Evolutionary conservation across 2,888 invertebrate species (phyloP).

Genomic region (Lepetodrilus schrolli): DNA sequence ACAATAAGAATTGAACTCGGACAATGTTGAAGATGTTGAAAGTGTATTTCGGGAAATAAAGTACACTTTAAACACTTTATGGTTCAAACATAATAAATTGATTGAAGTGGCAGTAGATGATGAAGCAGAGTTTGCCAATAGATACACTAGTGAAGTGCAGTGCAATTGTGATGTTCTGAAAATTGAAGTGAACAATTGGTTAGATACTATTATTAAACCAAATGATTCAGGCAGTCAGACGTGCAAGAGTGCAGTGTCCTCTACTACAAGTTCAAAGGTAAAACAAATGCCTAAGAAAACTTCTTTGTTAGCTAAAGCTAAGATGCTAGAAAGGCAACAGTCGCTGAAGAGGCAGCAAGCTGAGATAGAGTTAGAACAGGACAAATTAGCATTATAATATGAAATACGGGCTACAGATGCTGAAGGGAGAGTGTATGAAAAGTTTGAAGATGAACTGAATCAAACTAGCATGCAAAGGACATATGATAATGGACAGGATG

Average conservation of each 20-base stretch:
- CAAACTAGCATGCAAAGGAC: no score
- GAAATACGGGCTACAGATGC: neutral
- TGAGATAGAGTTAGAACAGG: neutral
- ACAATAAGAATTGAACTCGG: neutral
- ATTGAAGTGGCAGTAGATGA: neutral
- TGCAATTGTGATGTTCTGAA: neutral
- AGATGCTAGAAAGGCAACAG: neutral
- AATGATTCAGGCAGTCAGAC: neutral
- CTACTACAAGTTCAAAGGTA: neutral
- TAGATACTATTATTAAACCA: neutral
- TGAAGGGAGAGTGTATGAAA: no score
- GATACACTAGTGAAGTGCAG: neutral
- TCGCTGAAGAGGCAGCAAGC: neutral
- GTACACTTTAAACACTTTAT: neutral
- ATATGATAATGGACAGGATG: no score
- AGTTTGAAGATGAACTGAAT: no score
- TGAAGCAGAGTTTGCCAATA: neutral
- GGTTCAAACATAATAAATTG: neutral
- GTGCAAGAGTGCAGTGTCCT: neutral
- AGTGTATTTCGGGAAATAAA: neutral
- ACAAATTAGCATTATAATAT: neutral
- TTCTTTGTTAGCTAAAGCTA: neutral
- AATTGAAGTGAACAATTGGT: neutral
- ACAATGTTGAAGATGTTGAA: neutral
- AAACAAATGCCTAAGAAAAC: neutral